A percentile compares a stretch with the other conserved stretches of the same genome.
phyloP scores from a whole-genome alignment of 2,888 invertebrate species.

The Flexamia atlantica region DNA sequence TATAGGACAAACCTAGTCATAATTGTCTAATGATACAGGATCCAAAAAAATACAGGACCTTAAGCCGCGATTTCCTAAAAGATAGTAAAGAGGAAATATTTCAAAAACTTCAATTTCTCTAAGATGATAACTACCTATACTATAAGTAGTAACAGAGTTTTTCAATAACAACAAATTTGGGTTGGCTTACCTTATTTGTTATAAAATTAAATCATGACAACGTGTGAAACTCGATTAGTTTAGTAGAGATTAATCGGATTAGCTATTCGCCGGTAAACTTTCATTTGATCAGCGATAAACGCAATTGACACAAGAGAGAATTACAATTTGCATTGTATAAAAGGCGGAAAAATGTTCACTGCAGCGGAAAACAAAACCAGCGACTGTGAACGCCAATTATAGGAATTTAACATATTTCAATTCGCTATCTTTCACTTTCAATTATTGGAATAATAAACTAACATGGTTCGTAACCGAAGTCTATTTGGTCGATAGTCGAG shows the following conservation, averaged over 20 bases:
- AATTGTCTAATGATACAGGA: no score
- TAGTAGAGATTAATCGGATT: not conserved
- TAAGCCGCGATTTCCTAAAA: no score
- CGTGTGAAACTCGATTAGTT: slow-evolving; percentile 7
- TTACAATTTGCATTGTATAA: slow-evolving; percentile 55
- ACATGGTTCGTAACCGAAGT: no score
- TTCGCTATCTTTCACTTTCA: not conserved
- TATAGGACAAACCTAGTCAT: no score
- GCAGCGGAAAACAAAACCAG: slow-evolving; percentile 40
- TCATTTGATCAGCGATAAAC: slow-evolving; percentile 39
- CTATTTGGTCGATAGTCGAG: no score
- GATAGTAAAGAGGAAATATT: no score
- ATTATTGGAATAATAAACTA: no score
- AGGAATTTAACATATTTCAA: slow-evolving; percentile 5
- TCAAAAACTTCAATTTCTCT: no score
- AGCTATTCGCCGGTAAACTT: slow-evolving; percentile 22
- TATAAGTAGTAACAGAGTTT: no score
- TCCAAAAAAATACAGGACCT: no score
- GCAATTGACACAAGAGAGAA: slow-evolving; percentile 47
- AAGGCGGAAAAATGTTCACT: slow-evolving; percentile 31
- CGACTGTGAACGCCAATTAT: not conserved
- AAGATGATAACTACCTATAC: no score
- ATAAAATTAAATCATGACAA: not conserved
- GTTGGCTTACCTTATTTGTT: not conserved
- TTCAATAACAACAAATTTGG: no score